Evolutionary conservation across 2,113 vertebrate species (phyloP), one percentile per base, ranked within the genome.

Genomic region (Hystrix cristata): DNA sequence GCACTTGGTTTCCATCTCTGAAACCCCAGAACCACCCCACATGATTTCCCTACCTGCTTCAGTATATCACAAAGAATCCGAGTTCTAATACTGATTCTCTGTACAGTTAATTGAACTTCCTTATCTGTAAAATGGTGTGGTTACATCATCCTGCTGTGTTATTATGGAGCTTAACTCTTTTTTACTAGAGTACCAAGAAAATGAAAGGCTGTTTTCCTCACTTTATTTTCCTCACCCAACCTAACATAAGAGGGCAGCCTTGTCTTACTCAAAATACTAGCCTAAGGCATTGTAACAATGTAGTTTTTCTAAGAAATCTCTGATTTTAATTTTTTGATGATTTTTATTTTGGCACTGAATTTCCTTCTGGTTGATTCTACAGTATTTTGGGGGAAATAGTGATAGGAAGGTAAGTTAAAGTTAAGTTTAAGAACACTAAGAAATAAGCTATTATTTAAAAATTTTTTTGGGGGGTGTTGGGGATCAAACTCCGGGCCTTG

Each of bases 381-480:
- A 60, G 31, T 15, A 55, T 88, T 92, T 79, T 2, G 23, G 12
- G 21, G 18, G 16, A 48, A 86, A 29, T 71, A 62, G 62, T 90
- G 15, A 86, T 53, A 86, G 34, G 55, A 89, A 89, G 25, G 34
- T 59, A 64, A 95, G 74, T 19, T 85, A 57, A 48, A 79, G 53
- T 38, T 94, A 86, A 90, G 78, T 29, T 78, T 67, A 19, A 90
- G 87, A 94, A 87, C 43, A 83, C 51, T 55, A 23, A 95, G 65
- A 93, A 90, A 60, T 53, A 64, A 91, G 57, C 57, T 65, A 59
- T 31, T 80, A 11, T 64, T 95, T 90, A 38, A 38, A 38, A 38
- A 38, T 38, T 38, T 38, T 38, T 38, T 38, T 2, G 38, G 38
- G 38, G 38, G 2, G 38, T 38, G 38, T 38, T 38, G 38, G 38